Evolutionary conservation across 2,888 invertebrate species (phyloP).

Genomic region (Macropis europaea): DNA sequence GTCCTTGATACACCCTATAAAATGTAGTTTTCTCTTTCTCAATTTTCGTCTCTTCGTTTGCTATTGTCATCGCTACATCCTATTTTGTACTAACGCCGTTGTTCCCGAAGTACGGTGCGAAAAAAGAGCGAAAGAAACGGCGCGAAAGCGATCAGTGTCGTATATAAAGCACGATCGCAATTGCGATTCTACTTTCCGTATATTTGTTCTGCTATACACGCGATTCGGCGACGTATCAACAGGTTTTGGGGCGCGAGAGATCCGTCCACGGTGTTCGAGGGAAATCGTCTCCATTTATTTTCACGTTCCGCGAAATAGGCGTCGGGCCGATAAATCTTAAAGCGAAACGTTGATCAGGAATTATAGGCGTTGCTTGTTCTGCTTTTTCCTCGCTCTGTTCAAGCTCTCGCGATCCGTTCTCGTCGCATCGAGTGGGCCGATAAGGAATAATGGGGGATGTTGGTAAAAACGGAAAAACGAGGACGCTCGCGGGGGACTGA

Average conservation of each 20-base stretch:
- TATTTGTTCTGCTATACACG: slow-evolving; percentile 34
- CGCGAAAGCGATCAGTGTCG: slow-evolving; percentile 10
- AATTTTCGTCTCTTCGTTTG: too few species aligned
- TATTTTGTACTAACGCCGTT: background rate
- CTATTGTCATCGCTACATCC: background rate
- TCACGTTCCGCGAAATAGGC: slow-evolving; percentile 23
- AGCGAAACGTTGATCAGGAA: slow-evolving; percentile 35
- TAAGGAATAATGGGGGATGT: slow-evolving; percentile 22
- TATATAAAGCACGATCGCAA: slow-evolving; percentile 1
- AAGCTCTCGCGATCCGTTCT: background rate
- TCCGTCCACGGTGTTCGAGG: slow-evolving; percentile 24
- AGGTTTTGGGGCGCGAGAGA: slow-evolving; percentile 45
- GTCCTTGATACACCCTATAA: too few species aligned
- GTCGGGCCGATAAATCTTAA: slow-evolving; percentile 29
- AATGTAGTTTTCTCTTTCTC: too few species aligned
- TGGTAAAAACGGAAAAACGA: slow-evolving; percentile 1
- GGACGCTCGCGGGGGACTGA: background rate
- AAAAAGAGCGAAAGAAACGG: background rate
- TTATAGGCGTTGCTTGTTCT: slow-evolving; percentile 17
- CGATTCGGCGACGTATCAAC: slow-evolving; percentile 50
- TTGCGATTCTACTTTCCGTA: slow-evolving; percentile 24
- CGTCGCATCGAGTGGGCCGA: background rate
- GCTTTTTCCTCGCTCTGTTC: background rate
- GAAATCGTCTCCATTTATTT: slow-evolving; percentile 51
- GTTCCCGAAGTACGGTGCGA: background rate